Percentiles rank a stretch among this genome's conserved stretches.
Conservation (phyloP, 2,888 invertebrate genomes). For the Rutpela maculata region DNA sequence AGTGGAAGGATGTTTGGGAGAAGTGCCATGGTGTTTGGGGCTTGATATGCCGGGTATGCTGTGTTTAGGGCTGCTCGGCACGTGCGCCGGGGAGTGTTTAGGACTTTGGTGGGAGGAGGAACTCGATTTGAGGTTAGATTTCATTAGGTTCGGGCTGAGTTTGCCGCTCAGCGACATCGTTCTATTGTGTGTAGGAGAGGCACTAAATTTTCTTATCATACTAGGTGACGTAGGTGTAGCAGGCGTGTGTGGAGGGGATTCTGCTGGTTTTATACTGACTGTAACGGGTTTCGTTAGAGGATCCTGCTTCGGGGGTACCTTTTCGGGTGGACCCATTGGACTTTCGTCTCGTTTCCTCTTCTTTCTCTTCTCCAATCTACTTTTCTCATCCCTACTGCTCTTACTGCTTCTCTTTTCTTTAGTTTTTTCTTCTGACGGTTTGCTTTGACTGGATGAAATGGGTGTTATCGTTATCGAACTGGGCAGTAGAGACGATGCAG, state of each 20-base stretch:
- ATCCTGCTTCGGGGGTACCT: conserved; percentile 81
- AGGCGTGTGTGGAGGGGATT: conserved; percentile 75
- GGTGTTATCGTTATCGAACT: conserved; percentile 93
- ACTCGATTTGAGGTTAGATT: conserved; percentile 75
- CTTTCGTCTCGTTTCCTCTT: conserved; percentile 87
- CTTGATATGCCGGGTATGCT: conserved; percentile 81
- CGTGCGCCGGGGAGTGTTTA: conserved; percentile 84
- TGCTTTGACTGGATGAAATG: conserved; percentile 76
- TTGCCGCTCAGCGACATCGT: conserved; percentile 80
- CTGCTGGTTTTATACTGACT: conserved; percentile 83
- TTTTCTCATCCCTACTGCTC: conserved; percentile 65
- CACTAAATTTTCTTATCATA: conserved; percentile 82
- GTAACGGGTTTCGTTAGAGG: conserved; percentile 83
- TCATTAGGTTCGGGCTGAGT: conserved; percentile 77
- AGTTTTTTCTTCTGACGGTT: conserved; percentile 71
- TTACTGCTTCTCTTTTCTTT: conserved; percentile 60
- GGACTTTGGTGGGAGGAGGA: conserved; percentile 80
- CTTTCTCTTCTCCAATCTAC: conserved; percentile 80
- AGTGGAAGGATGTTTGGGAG: conserved; percentile 85
- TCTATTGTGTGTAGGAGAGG: conserved; percentile 83
- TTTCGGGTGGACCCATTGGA: conserved; percentile 89
- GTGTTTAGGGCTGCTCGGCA: conserved; percentile 84
- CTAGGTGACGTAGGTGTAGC: conserved; percentile 80
- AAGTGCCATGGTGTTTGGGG: conserved; percentile 85
- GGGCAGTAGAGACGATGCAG: conserved; percentile 79